Evolutionary conservation across 2,888 invertebrate genomes (phyloP).

Genomic region (Tinea pellionella): DNA sequence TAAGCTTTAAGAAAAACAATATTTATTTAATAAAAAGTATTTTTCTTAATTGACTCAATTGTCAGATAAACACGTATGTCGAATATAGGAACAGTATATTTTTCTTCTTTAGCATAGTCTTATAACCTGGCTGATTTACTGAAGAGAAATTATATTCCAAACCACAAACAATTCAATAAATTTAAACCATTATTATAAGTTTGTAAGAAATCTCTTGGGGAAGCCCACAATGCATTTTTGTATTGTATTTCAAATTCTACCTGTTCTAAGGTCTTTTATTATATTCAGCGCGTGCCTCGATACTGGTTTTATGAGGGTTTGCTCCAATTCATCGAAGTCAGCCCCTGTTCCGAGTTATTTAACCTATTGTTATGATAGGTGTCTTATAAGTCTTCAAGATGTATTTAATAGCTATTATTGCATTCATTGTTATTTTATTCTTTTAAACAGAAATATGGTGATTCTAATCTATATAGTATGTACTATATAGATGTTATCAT

Average conservation of each 20-base stretch:
- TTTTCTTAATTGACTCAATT: neutral
- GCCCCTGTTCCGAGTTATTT: conserved; percentile 35
- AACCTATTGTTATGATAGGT: conserved; percentile 31
- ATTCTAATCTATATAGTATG: too few relatives aligned
- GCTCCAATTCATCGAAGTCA: neutral
- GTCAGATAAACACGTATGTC: neutral
- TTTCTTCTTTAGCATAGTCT: too few relatives aligned
- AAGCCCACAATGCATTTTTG: neutral
- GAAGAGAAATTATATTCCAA: too few relatives aligned
- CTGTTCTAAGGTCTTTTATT: neutral
- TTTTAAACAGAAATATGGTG: too few relatives aligned
- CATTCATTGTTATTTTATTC: neutral
- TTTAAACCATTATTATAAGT: neutral
- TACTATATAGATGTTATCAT: too few relatives aligned
- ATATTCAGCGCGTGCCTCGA: conserved; percentile 4
- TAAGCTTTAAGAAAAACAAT: neutral
- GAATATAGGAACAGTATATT: too few relatives aligned
- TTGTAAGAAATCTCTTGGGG: neutral
- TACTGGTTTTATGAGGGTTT: neutral
- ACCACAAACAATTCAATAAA: too few relatives aligned
- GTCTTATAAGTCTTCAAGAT: neutral
- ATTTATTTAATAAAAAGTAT: neutral
- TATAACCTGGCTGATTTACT: too few relatives aligned
- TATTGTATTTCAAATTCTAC: conserved; percentile 11
- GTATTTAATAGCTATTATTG: neutral